phyloP scores from a whole-genome alignment of 37 sponge, comb jelly and placozoan genomes.

The Ianthella basta region DNA sequence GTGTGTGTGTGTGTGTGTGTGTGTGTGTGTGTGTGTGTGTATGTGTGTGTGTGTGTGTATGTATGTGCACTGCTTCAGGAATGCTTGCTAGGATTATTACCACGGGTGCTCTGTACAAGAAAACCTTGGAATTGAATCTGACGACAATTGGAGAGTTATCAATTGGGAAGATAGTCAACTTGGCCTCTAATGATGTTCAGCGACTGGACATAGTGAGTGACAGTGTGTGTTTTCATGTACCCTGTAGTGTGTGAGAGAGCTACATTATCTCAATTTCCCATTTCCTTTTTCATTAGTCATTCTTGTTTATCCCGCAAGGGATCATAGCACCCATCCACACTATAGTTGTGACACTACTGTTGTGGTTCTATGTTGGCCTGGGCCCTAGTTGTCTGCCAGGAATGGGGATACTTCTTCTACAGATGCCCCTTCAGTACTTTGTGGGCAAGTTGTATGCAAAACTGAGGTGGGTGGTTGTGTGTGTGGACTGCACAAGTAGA shows the following conservation, averaged over 20 bases:
- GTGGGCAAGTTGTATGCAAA: constrained; percentile 17
- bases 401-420: constrained; percentile 33
- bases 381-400: constrained; percentile 38
- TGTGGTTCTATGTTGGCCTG: constrained; percentile 67
- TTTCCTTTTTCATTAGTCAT: constrained; percentile 39
- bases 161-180: constrained; percentile 74
- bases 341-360: constrained; percentile 38
- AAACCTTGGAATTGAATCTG: constrained; percentile 61
- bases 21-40: constrained; percentile 21
- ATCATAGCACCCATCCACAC: constrained; percentile 58
- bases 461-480: neutral
- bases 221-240: too few relatives aligned
- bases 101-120: constrained; percentile 72
- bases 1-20: constrained; percentile 32
- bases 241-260: too few relatives aligned
- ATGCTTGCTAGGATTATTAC: constrained; percentile 55
- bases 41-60: neutral
- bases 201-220: constrained; percentile 75
- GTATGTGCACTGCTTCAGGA: neutral
- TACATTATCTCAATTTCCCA: too few relatives aligned
- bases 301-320: constrained; percentile 53
- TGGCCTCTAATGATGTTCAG: constrained; percentile 87
- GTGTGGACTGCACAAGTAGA: too few relatives aligned
- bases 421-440: constrained; percentile 45
- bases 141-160: constrained; percentile 58